A percentile compares a stretch with the other conserved stretches of the same genome.
These are phyloP conservation scores for Drosophila atroscutellata DNA, from an alignment of 2,888 invertebrate genomes.

Conservation along the genomic window DNA sequence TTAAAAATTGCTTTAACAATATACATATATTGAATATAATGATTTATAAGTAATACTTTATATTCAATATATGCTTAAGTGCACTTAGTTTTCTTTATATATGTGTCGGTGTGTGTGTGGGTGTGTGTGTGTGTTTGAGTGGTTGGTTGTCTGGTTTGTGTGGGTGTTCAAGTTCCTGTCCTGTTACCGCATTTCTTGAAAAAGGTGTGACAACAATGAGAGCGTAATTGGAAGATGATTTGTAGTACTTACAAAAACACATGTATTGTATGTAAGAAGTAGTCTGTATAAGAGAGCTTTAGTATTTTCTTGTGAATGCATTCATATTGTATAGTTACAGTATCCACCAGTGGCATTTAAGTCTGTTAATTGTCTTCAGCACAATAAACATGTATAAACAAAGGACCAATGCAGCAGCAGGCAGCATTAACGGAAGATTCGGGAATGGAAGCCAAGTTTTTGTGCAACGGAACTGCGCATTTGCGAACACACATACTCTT, in stretches of 20 bases:
- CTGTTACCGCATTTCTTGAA: conserved; percentile 45
- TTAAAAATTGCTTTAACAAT: conserved; percentile 75
- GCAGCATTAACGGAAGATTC: conserved; percentile 64
- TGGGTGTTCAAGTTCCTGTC: conserved; percentile 42
- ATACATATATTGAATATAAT: conserved; percentile 62
- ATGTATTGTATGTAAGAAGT: conserved; percentile 15
- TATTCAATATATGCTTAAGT: conserved; percentile 63
- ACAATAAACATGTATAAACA: conserved; percentile 25
- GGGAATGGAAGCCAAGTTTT: conserved; percentile 61
- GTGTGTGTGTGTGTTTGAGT: conserved; percentile 1
- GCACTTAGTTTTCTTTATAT: conserved; percentile 66
- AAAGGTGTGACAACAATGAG: conserved; percentile 51
- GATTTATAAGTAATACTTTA: conserved; percentile 47
- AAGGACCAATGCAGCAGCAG: conserved; percentile 37
- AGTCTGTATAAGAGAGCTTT: conserved; percentile 27
- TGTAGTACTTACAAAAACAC: conserved; percentile 10
- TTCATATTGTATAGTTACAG: conserved; percentile 49
- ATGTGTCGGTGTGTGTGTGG: conserved; percentile 22
- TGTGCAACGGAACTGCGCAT: conserved; percentile 34
- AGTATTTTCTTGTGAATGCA: conserved; percentile 23
- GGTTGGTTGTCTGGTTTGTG: conserved; percentile 11
- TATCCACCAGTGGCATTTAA: conserved; percentile 75
- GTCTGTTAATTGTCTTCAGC: conserved; percentile 51
- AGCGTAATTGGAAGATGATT: conserved; percentile 57
- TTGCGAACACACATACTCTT: conserved; percentile 19